phyloP scores from a whole-genome alignment of 2,888 invertebrate species.

The Cacoxenus indagator region DNA sequence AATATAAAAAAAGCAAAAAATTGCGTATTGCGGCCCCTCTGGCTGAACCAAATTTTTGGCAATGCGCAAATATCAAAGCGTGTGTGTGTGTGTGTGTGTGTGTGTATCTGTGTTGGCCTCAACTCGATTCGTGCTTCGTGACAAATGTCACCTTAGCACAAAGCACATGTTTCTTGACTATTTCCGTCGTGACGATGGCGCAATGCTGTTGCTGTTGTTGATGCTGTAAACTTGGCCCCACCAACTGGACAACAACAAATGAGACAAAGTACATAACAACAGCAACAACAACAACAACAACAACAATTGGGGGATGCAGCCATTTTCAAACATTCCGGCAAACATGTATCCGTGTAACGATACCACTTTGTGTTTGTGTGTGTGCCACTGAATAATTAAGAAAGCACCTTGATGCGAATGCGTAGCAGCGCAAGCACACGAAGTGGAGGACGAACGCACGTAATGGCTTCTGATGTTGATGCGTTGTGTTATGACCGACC shows the following conservation, averaged over 20 bases:
- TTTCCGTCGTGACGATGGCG: neutral
- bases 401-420: constrained; percentile 22
- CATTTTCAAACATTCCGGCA: neutral
- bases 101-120: neutral
- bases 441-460: neutral
- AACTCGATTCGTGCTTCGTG: neutral
- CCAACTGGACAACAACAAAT: neutral
- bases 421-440: constrained; percentile 20
- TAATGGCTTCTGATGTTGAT: constrained; percentile 25
- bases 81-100: neutral
- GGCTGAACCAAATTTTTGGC: no score
- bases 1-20: no score
- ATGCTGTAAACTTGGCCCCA: neutral
- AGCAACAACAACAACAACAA: neutral
- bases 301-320: neutral
- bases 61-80: no score
- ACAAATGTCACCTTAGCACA: constrained; percentile 13
- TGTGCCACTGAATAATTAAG: constrained; percentile 50
- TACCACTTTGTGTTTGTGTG: constrained; percentile 8
- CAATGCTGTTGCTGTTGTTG: neutral
- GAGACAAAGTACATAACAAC: neutral
- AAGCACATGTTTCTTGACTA: neutral
- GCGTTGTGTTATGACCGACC: constrained; percentile 14
- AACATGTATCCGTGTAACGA: neutral
- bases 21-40: no score